Percentiles rank a stretch among this genome's conserved stretches.
Conservation (phyloP, 2,113 vertebrate genomes). For the Nannobrachium achirus region DNA sequence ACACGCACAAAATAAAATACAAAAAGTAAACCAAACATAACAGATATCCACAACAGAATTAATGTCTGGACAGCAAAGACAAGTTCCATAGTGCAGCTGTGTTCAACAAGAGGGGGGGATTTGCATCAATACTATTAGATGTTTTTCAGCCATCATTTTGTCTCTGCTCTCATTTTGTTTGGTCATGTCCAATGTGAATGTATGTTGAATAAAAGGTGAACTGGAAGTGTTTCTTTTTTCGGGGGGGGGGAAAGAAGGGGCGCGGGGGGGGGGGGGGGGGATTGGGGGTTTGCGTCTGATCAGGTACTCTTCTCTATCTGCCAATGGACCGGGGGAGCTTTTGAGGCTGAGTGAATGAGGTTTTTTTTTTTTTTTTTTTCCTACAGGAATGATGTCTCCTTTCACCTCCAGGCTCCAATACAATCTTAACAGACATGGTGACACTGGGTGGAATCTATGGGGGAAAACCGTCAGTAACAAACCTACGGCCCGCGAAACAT, state of each 20-base stretch:
- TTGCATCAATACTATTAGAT: constrained; percentile 71
- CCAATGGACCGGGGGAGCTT: constrained; percentile 70
- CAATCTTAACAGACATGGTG: too few relatives aligned
- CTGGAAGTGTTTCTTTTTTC: not conserved
- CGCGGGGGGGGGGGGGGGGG: constrained; percentile 15
- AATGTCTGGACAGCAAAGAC: constrained; percentile 67
- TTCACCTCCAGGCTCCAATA: constrained; percentile 53
- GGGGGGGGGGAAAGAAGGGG: too few relatives aligned
- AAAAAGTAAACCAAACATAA: constrained; percentile 60
- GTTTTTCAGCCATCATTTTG: constrained; percentile 58
- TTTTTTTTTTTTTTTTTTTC: too few relatives aligned
- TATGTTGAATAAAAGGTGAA: constrained; percentile 16
- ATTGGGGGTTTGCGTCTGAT: constrained; percentile 25
- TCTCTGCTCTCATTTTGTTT: constrained; percentile 47
- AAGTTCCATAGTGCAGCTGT: constrained; percentile 70
- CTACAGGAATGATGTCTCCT: constrained; percentile 57
- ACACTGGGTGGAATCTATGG: constrained; percentile 1
- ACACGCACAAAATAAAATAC: constrained; percentile 61
- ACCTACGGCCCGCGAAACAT: constrained; percentile 20
- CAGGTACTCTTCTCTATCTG: constrained; percentile 58
- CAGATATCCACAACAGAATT: constrained; percentile 66
- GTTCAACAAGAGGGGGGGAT: constrained; percentile 57
- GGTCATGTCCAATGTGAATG: constrained; percentile 33
- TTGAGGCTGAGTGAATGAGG: constrained; percentile 73
- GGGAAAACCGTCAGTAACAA: constrained; percentile 8